Base-by-base conservation (phyloP, 23 tunicate species). In the Phallusia fumigata region DNA sequence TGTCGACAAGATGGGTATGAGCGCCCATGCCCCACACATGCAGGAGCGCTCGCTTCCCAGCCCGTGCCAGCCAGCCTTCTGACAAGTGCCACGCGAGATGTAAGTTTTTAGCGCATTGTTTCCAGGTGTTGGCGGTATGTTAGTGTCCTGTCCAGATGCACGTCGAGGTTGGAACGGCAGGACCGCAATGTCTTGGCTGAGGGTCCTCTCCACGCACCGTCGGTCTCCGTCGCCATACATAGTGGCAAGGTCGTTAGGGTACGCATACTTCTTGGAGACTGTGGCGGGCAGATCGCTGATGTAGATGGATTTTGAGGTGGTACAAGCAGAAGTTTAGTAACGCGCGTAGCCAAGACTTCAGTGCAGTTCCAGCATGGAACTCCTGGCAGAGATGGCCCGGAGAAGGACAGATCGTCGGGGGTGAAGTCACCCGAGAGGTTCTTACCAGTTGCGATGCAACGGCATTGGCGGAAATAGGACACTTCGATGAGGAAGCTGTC, bases 1-100 rank as follows among this genome's bases (percentile, higher is more conserved):
- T 75, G 35, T 75, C 79, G 33, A 78, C 35, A 24, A 78, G 53
- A 44, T 53, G 81, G 49, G 32, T 36, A 15, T 80, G 83, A 26
- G 35, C 73, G 34, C 36, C 18, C 5, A 34, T 31, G 36, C 36
- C 33, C 79, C 79, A 75, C 24, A 75, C 79, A 75, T 30, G 76
- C 19, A 18, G 24, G 24, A 15, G 35, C 36, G 36, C 36, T 32
- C 33, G 79, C 79, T 21, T 33, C 79, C 35, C 79, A 75, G 33
- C 36, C 26, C 6, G 79, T 31, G 33, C 34, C 79, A 2, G 79
- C 36, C 34, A 32, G 36, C 18, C 36, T 33, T 35, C 36, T 75
- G 26, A 75, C 10, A 75, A 75, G 79, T 8, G 36, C 34, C 12
- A 75, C 35, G 34, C 34, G 34, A 11, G 79, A 30, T 30, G 79